Conservation (phyloP, 2,113 vertebrate genomes). For the Cyphotilapia sp. region DNA sequence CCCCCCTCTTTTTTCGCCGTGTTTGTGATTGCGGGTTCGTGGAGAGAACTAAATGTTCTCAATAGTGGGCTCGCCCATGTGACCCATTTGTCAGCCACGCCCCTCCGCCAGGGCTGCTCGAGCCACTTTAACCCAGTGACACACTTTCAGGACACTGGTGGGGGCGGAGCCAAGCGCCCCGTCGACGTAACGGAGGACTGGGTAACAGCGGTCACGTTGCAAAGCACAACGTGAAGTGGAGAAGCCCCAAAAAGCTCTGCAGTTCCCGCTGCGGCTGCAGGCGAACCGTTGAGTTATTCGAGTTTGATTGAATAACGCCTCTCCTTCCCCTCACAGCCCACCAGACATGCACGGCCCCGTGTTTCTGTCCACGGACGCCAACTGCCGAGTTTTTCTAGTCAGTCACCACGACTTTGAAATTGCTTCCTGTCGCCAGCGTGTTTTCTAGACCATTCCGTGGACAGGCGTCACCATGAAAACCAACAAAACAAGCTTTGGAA, state of each 20-base stretch:
- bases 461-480: background rate
- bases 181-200: slow-evolving; percentile 13
- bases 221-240: slow-evolving; percentile 30
- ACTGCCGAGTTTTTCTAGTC: background rate
- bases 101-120: slow-evolving; percentile 9
- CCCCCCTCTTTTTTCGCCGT: background rate
- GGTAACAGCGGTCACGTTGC: slow-evolving; percentile 60
- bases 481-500: background rate
- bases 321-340: background rate
- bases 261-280: background rate
- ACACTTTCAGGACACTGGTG: slow-evolving; percentile 64
- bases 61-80: slow-evolving; percentile 54
- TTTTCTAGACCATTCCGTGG: background rate
- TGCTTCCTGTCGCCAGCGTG: background rate
- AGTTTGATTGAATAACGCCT: background rate
- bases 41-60: slow-evolving; percentile 68
- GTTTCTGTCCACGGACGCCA: background rate
- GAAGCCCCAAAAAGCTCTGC: background rate
- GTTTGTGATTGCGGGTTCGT: slow-evolving; percentile 16
- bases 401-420: background rate
- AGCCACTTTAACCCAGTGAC: slow-evolving; percentile 80
- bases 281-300: background rate
- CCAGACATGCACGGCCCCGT: background rate
- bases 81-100: slow-evolving; percentile 58
- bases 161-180: slow-evolving; percentile 24